phyloP scores from a whole-genome alignment of 2,797 vertebrate species.

The Poecilia wingei region DNA sequence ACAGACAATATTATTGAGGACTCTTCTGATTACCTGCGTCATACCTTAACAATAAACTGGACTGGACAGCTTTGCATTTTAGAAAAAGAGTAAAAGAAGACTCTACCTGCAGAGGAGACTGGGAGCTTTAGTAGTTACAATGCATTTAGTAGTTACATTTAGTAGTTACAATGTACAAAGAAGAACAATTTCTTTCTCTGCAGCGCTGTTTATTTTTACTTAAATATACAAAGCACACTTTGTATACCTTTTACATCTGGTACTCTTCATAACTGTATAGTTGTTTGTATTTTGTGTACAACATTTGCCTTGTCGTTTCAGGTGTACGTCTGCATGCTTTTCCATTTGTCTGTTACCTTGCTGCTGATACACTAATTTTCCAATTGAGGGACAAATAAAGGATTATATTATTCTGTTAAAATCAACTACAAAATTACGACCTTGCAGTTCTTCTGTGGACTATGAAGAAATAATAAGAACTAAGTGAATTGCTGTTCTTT shows the following conservation, averaged over 20 bases:
- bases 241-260: background rate
- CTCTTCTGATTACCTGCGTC: no score
- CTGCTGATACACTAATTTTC: background rate
- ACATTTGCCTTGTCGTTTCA: background rate
- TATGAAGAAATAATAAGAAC: background rate
- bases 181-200: no score
- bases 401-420: conserved; percentile 1
- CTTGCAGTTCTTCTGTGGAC: background rate
- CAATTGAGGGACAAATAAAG: background rate
- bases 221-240: no score
- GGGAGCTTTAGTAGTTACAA: no score
- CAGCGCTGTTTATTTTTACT: no score
- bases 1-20: no score
- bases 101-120: no score
- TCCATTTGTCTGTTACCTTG: background rate
- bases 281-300: no score
- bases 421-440: background rate
- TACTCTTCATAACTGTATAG: background rate
- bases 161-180: no score
- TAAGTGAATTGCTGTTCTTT: background rate
- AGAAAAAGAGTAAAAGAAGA: background rate
- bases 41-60: background rate
- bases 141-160: no score
- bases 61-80: background rate
- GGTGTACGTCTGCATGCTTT: background rate